Base-by-base conservation (phyloP, 2,113 vertebrate genomes). In the Scartelaos histophorus region DNA sequence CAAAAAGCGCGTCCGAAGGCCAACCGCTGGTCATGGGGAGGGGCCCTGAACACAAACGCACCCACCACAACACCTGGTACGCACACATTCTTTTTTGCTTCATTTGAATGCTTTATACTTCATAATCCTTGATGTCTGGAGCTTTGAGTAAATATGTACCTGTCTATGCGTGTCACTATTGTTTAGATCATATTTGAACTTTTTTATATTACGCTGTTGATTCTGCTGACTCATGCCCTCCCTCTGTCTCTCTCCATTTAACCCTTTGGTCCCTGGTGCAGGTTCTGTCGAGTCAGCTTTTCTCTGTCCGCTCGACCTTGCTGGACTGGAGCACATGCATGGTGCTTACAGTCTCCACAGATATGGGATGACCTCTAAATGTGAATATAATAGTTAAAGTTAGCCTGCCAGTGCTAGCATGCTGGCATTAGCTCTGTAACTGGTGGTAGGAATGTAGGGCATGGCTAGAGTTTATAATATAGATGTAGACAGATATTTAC, bases 11-110 rank as follows among this genome's bases (percentile, higher is more conserved):
- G 73, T 79, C 95, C 88, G 80, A 97, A 93, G 83, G 82, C 90
- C 35, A 95, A 92, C 92, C 95, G 96, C 66, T 97, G 96, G 96
- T 97, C 97, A 0, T 97, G 96, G 97, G 96, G 96, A 78, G 95
- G 94, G 57, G 62, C 91, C 0, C 89, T 95, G 12, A 93, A 94
- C 3, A 88, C 90, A 65, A 95, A 89, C 90, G 76, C 85, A 49
- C 71, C 90, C 84, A 82, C 58, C 87, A 88, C 81, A 67, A 74
- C 87, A 92, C 80, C 82, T 90, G 97, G 97, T 95, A 95, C 19
- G 51, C 51, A 54, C 51, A n/a, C 83, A 29, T 74, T 38, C 19
- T 10, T 10, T 21, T 64, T 64, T n/a, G 19, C 29, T 43, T 13
- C 16, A n/a, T 11, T 38, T 19, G 34, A 38, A 43, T 21, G 29